Evolutionary conservation across 2,888 invertebrate genomes (phyloP).

Genomic region (Lithophane leautieri): DNA sequence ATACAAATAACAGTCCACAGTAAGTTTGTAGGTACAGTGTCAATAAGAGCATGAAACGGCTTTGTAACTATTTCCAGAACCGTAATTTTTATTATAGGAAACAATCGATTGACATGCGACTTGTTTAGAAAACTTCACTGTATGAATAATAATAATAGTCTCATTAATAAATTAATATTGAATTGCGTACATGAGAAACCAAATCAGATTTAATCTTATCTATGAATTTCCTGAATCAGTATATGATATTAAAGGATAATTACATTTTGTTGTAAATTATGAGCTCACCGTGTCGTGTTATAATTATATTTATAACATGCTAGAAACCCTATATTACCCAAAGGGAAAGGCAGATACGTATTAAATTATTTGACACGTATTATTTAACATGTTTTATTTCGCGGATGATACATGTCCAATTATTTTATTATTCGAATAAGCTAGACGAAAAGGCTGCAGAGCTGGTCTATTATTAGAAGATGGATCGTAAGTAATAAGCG

Average conservation of each 20-base stretch:
- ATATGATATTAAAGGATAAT: slow-evolving; percentile 11
- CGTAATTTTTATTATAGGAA: not conserved
- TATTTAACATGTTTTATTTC: not conserved
- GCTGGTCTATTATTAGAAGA: not conserved
- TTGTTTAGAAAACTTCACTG: not conserved
- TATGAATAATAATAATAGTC: not conserved
- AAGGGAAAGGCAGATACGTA: not conserved
- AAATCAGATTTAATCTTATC: slow-evolving; percentile 9
- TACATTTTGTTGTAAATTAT: slow-evolving; percentile 16
- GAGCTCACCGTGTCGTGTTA: not conserved
- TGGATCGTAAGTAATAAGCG: slow-evolving; percentile 19
- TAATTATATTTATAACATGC: not conserved
- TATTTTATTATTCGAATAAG: no score
- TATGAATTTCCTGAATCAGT: slow-evolving; percentile 9
- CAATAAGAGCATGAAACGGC: not conserved
- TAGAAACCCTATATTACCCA: slow-evolving; percentile 1
- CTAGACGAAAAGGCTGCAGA: no score
- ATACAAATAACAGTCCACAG: not conserved
- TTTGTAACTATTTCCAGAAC: not conserved
- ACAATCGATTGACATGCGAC: no score
- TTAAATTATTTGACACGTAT: not conserved
- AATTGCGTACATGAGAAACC: slow-evolving; percentile 7
- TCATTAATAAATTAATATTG: slow-evolving; percentile 6
- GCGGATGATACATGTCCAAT: not conserved
- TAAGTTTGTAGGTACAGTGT: not conserved